Conservation (phyloP, 2,797 vertebrate species). For the Poeciliopsis paucimaculata region DNA sequence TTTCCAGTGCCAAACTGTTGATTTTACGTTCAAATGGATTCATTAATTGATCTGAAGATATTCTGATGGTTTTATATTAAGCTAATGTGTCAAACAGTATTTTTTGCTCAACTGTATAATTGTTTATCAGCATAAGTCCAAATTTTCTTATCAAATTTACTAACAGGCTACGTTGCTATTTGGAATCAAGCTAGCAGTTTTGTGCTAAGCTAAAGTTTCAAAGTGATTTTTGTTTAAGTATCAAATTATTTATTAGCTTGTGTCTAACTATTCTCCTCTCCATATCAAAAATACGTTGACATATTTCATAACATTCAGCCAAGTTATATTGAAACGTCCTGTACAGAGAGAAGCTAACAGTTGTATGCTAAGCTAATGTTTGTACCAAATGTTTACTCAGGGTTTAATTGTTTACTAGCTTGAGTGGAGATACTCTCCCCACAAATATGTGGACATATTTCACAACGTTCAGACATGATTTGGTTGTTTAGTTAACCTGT, state of each 20-base stretch:
- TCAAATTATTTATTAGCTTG: background rate
- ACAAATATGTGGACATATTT: background rate
- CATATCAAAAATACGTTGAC: background rate
- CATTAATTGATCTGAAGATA: background rate
- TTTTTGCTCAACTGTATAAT: background rate
- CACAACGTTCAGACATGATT: background rate
- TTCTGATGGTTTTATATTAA: background rate
- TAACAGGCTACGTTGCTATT: background rate
- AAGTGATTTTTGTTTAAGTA: background rate
- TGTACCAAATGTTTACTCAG: background rate
- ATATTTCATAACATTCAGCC: background rate
- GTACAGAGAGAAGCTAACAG: background rate
- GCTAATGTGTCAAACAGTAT: background rate
- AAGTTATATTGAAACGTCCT: background rate
- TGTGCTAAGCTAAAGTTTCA: background rate
- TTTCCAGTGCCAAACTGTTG: background rate
- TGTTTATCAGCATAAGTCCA: background rate
- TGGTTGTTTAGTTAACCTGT: background rate
- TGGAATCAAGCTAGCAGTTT: background rate
- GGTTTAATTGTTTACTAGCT: background rate
- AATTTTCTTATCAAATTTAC: background rate
- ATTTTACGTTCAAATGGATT: background rate
- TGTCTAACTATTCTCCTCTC: background rate
- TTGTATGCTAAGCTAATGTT: background rate
- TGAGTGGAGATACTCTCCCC: background rate